Evolutionary conservation across 2,797 vertebrate genomes (phyloP), one percentile per base, ranked within the genome.

Genomic region (Lutjanus campechanus): DNA sequence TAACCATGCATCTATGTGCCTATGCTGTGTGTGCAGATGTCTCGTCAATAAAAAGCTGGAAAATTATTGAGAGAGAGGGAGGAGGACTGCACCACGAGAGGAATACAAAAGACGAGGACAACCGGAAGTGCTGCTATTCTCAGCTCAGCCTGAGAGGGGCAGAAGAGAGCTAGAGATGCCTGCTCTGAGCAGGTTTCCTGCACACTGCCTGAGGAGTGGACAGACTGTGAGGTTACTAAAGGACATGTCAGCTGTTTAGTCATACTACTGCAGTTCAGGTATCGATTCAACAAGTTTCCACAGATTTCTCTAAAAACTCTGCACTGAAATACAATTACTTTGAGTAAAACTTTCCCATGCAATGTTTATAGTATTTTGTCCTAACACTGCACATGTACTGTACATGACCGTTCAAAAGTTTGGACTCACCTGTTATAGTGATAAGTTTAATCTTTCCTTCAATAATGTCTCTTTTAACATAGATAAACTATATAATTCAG

Each of bases 101-200:
- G 80, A 90, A 88, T 85, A 90, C 75, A 81, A 92, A 91, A 60
- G 74, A 79, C 9, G 20, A 90, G 43, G 77, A 68, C 66, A 60
- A 92, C 92, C 94, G 93, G 94, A 95, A 94, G 91, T 94, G 60
- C 78, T 88, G 92, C 81, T 82, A 63, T 16, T 53, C 85, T 55
- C 8, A 4, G 20, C 64, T 76, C 41, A 11, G 51, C 88, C 93
- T 88, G 88, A 73, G 56, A 87, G 90, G n/a, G 93, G 92, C 91
- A 91, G 91, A 22, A 88, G 83, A 90, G 92, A 88, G 90, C 90
- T 88, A 67, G 77, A 77, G 59, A 91, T 82, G 66, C 60, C 41
- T 20, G 22, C 19, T 60, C 47, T 66, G 43, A 67, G 50, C 12
- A 61, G 22, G 53, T n/a, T 59, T 5, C 61, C 29, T 29, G 9